These are phyloP conservation scores for Drosophila multiciliata DNA, from an alignment of 2,888 invertebrate species.

Conservation along the genomic window DNA sequence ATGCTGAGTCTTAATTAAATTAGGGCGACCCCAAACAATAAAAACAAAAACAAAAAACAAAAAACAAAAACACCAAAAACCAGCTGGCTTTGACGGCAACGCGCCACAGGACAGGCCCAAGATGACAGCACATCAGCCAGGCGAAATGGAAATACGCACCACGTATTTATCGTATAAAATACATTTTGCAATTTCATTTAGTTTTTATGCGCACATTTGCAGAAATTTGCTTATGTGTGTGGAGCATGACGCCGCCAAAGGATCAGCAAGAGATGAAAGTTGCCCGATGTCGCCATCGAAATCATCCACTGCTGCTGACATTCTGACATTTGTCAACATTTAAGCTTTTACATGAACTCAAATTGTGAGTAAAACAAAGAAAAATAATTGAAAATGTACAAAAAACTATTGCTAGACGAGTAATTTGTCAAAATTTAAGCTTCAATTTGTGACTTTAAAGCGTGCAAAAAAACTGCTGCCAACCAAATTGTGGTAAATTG, in stretches of 20 bases:
- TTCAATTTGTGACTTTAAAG: slow-evolving; percentile 53
- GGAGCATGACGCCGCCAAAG: slow-evolving; percentile 15
- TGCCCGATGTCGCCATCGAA: slow-evolving; percentile 35
- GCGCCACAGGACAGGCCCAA: slow-evolving; percentile 43
- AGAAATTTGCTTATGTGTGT: slow-evolving; percentile 64
- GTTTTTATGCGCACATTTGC: slow-evolving; percentile 76
- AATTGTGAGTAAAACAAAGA: slow-evolving; percentile 42
- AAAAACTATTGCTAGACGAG: background rate
- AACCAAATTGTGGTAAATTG: slow-evolving; percentile 55
- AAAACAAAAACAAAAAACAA: background rate
- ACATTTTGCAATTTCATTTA: slow-evolving; percentile 73
- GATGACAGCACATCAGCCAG: slow-evolving; percentile 57
- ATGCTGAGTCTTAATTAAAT: slow-evolving; percentile 70
- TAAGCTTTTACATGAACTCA: slow-evolving; percentile 47
- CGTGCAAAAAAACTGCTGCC: slow-evolving; percentile 13
- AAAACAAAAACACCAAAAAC: background rate
- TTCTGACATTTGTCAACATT: slow-evolving; percentile 22
- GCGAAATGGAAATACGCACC: slow-evolving; percentile 12
- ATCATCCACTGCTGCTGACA: slow-evolving; percentile 52
- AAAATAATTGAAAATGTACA: background rate
- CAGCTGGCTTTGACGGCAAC: slow-evolving; percentile 53
- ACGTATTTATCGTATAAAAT: slow-evolving; percentile 48
- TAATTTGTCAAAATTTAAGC: slow-evolving; percentile 26
- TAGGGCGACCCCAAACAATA: slow-evolving; percentile 44
- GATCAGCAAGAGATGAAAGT: slow-evolving; percentile 3